A percentile compares a stretch with the other conserved stretches of the same genome.
Conservation (phyloP, 2,113 vertebrate species). For the Paradoxurus hermaphroditus region DNA sequence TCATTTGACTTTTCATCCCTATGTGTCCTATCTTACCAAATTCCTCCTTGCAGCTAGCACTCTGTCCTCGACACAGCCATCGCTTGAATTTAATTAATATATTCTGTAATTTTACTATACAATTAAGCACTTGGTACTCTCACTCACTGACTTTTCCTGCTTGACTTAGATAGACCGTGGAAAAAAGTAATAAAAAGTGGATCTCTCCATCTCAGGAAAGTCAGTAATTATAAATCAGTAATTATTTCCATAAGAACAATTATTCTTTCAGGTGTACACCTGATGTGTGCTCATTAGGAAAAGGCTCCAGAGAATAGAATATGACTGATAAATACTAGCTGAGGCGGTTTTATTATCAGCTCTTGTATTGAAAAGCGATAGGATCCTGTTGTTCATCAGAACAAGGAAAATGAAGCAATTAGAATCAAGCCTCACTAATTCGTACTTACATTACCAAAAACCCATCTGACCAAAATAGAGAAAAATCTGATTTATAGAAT, state of each 20-base stretch:
- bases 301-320: conserved; percentile 54
- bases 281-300: conserved; percentile 75
- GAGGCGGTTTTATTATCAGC: conserved; percentile 72
- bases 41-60: not conserved
- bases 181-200: conserved; percentile 38
- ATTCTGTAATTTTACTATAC: conserved; percentile 37
- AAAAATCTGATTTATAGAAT: conserved; percentile 48
- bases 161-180: not conserved
- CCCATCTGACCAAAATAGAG: conserved; percentile 5
- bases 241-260: conserved; percentile 72
- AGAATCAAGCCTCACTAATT: conserved; percentile 52
- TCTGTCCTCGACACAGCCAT: not conserved
- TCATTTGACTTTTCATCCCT: not conserved
- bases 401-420: conserved; percentile 68
- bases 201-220: conserved; percentile 33
- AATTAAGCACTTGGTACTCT: conserved; percentile 32
- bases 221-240: conserved; percentile 59
- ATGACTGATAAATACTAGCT: conserved; percentile 54
- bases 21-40: not conserved
- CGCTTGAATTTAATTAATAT: conserved; percentile 35
- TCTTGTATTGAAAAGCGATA: conserved; percentile 58
- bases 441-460: conserved; percentile 32
- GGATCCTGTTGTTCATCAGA: conserved; percentile 52
- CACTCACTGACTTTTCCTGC: not conserved
- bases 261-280: conserved; percentile 58